phyloP scores from a whole-genome alignment of 2,888 invertebrate species.

The Strigamia transsilvanica region DNA sequence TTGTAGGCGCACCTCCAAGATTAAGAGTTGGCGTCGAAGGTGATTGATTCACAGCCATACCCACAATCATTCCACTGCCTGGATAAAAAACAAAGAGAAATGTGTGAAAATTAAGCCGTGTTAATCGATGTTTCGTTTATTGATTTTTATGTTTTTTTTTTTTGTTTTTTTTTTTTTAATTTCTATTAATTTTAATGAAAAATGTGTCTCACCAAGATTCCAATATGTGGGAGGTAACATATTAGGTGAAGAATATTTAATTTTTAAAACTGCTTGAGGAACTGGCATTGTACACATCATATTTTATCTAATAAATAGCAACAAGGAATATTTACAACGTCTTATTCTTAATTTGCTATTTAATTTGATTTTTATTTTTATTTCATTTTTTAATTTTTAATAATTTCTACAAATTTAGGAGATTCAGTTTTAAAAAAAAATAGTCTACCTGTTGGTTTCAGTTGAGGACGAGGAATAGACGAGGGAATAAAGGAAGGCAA shows the following conservation, averaged over 20 bases:
- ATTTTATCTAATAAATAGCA: conserved; percentile 40
- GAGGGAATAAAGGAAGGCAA: conserved; percentile 50
- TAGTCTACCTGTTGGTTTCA: conserved; percentile 52
- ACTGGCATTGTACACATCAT: conserved; percentile 49
- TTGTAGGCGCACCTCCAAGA: conserved; percentile 41
- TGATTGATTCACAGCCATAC: conserved; percentile 55
- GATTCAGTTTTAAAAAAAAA: neutral
- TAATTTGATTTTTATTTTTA: neutral
- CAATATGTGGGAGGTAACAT: conserved; percentile 49
- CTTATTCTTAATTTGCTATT: neutral
- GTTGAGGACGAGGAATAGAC: conserved; percentile 41
- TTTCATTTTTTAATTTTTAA: neutral
- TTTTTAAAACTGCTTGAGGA: conserved; percentile 46
- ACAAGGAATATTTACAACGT: neutral
- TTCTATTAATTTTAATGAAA: neutral
- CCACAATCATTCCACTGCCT: conserved; percentile 53
- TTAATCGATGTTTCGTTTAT: neutral
- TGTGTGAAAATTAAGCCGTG: neutral
- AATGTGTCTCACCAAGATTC: conserved; percentile 47
- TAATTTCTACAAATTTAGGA: neutral
- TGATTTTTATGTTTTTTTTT: neutral
- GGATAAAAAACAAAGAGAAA: neutral
- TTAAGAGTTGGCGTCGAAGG: conserved; percentile 32
- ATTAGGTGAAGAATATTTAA: conserved; percentile 49
- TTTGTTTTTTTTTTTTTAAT: neutral